A percentile compares a stretch with the other conserved stretches of the same genome.
Evolutionary conservation across 2,888 invertebrate species (phyloP).

Genomic region (Pterobdella sp.): DNA sequence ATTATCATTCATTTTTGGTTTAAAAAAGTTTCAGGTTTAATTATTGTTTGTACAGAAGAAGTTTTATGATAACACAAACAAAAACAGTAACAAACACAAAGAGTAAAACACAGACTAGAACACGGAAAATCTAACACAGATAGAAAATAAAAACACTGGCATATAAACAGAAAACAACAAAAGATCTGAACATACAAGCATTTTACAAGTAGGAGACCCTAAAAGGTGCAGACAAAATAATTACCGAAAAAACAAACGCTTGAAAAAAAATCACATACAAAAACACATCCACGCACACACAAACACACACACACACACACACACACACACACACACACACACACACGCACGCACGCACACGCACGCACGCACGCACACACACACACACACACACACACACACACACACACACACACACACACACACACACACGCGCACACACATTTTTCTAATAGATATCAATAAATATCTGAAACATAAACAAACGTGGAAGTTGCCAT

Average conservation of each 20-base stretch:
- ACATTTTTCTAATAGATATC: background rate
- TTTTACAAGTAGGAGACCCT: no score
- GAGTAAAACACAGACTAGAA: no score
- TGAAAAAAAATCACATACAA: background rate
- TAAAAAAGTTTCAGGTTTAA: no score
- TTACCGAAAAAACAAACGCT: background rate
- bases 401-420: background rate
- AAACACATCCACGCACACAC: background rate
- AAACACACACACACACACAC: background rate
- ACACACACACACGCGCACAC: background rate
- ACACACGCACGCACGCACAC: background rate
- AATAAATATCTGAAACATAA: background rate
- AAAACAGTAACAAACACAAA: no score
- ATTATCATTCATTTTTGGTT: no score
- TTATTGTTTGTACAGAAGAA: no score
- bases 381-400: background rate
- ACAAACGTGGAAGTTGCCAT: constrained; percentile 8
- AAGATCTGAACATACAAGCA: no score
- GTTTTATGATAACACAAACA: no score
- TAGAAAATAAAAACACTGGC: no score
- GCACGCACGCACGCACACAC: background rate
- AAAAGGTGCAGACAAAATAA: no score
- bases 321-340: constrained; percentile 1
- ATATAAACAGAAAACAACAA: no score
- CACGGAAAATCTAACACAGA: no score